phyloP scores from a whole-genome alignment of 1,140 invertebrate species.

The Drosophila miranda region DNA sequence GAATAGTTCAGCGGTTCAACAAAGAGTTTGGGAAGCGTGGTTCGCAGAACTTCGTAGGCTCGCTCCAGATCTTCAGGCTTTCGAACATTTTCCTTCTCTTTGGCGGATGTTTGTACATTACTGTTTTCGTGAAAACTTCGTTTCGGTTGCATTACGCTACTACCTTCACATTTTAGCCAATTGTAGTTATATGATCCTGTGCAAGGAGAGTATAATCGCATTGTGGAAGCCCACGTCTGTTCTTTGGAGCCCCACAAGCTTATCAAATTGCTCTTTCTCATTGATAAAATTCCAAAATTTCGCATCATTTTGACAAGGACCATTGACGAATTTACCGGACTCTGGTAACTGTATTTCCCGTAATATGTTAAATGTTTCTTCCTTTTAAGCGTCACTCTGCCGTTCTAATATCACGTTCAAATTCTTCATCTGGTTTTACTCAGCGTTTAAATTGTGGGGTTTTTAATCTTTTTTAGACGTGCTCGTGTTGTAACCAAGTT shows the following conservation, averaged over 20 bases:
- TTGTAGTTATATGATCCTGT: neutral
- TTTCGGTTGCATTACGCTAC: constrained; percentile 4
- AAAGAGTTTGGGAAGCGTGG: constrained; percentile 88
- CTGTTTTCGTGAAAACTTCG: constrained; percentile 25
- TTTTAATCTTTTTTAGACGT: constrained; percentile 7
- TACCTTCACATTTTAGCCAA: constrained; percentile 3
- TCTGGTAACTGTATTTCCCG: neutral
- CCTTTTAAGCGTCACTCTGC: neutral
- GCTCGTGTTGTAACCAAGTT: constrained; percentile 46
- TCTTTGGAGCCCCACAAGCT: constrained; percentile 25
- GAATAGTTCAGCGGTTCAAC: constrained; percentile 88
- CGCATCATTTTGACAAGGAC: constrained; percentile 42
- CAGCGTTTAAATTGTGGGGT: neutral
- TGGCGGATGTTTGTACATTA: constrained; percentile 17
- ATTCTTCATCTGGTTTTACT: constrained; percentile 10
- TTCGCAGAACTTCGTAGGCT: constrained; percentile 80
- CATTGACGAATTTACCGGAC: constrained; percentile 9
- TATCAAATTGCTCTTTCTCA: constrained; percentile 38
- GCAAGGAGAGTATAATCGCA: constrained; percentile 1
- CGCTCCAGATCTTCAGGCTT: constrained; percentile 61
- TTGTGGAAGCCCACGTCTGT: constrained; percentile 6
- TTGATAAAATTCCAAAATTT: constrained; percentile 40
- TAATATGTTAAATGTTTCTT: neutral
- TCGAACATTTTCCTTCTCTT: constrained; percentile 18
- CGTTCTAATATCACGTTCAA: no score